phyloP scores from a whole-genome alignment of 2,113 vertebrate species.

The Bufo gargarizans region DNA sequence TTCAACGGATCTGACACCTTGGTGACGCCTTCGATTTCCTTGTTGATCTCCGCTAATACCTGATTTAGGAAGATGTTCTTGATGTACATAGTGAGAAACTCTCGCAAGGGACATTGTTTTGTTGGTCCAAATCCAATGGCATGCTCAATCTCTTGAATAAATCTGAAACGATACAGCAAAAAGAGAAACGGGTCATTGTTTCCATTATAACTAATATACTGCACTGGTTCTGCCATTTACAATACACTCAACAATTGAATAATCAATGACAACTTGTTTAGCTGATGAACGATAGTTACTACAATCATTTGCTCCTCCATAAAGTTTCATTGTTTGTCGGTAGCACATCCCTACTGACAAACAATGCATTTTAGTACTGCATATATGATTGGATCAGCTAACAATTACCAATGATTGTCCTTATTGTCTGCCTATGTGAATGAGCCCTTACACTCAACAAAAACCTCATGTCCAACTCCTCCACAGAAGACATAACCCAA shows the following conservation, averaged over 20 bases:
- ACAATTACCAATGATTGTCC: too few relatives aligned
- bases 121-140: constrained; percentile 86
- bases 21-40: constrained; percentile 92
- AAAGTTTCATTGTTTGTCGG: too few relatives aligned
- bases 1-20: constrained; percentile 92
- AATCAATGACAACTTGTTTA: too few relatives aligned
- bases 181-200: background rate
- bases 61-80: constrained; percentile 96
- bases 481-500: background rate
- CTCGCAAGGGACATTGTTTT: constrained; percentile 92
- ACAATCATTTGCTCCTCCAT: too few relatives aligned
- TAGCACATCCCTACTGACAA: too few relatives aligned
- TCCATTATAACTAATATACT: background rate
- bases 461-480: background rate
- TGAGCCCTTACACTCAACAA: background rate
- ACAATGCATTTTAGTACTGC: too few relatives aligned
- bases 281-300: too few relatives aligned
- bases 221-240: background rate
- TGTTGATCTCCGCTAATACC: constrained; percentile 94
- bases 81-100: constrained; percentile 97
- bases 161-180: constrained; percentile 74
- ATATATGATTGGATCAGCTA: too few relatives aligned
- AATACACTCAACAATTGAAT: too few relatives aligned
- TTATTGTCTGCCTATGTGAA: too few relatives aligned
- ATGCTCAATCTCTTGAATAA: constrained; percentile 93